These are phyloP conservation scores for Maniola jurtina DNA, from an alignment of 1,140 invertebrate species.

Conservation along the genomic window DNA sequence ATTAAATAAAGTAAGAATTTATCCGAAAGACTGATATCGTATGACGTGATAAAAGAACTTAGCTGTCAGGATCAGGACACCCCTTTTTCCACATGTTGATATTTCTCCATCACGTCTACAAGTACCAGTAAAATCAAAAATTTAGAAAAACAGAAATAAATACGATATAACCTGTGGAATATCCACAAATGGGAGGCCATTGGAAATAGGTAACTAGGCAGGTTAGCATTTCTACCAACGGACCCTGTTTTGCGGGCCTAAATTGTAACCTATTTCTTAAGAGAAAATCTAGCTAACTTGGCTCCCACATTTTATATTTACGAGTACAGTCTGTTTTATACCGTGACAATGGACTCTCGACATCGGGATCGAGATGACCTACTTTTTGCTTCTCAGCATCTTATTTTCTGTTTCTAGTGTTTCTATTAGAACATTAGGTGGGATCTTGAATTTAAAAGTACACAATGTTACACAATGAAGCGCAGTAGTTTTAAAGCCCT, in stretches of 20 bases:
- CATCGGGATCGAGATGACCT: constrained; percentile 19
- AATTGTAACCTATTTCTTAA: background rate
- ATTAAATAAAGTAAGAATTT: no score
- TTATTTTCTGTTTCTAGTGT: constrained; percentile 1
- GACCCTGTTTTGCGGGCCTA: no score
- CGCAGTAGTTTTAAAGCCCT: background rate
- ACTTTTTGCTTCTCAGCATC: constrained; percentile 18
- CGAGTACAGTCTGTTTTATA: background rate
- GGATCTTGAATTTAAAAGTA: background rate
- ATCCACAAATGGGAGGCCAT: background rate
- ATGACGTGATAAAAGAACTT: no score
- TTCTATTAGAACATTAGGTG: background rate
- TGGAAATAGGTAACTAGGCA: no score
- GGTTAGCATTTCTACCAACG: background rate
- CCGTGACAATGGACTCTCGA: constrained; percentile 11
- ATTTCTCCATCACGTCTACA: no score
- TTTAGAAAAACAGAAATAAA: no score
- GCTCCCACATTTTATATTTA: background rate
- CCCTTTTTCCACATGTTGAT: no score
- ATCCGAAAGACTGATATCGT: no score
- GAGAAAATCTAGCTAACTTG: background rate
- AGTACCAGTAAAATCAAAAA: no score
- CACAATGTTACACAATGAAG: background rate
- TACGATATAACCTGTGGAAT: no score
- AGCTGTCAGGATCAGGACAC: no score